These are phyloP conservation scores for Poeciliopsis occidentalis DNA, from an alignment of 2,113 vertebrate genomes.

Conservation along the genomic window DNA sequence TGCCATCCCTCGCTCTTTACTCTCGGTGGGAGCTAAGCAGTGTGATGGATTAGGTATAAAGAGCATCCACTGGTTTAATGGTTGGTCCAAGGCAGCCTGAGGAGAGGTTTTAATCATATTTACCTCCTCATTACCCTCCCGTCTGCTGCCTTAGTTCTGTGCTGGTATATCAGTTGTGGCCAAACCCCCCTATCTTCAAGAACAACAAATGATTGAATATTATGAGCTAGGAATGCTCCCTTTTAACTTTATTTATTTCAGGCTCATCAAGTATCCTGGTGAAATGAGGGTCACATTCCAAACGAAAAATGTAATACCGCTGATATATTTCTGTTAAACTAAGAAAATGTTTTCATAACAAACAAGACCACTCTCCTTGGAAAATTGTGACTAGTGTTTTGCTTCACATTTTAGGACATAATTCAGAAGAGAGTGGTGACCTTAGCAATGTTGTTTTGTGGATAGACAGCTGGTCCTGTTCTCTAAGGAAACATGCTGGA, in stretches of 20 bases:
- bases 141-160: slow-evolving; percentile 64
- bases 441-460: slow-evolving; percentile 54
- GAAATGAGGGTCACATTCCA: not conserved
- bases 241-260: slow-evolving; percentile 11
- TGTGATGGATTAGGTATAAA: slow-evolving; percentile 73
- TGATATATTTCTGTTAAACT: slow-evolving; percentile 1
- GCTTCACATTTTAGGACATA: not conserved
- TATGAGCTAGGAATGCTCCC: not conserved
- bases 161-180: slow-evolving; percentile 50
- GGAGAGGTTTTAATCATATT: slow-evolving; percentile 80
- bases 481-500: slow-evolving; percentile 65
- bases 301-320: not conserved
- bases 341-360: not conserved
- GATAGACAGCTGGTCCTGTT: slow-evolving; percentile 67
- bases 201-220: slow-evolving; percentile 42
- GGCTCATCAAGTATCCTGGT: slow-evolving; percentile 7
- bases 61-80: slow-evolving; percentile 73
- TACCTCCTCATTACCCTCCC: slow-evolving; percentile 79
- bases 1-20: slow-evolving; percentile 39
- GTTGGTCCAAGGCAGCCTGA: slow-evolving; percentile 72
- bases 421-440: slow-evolving; percentile 46
- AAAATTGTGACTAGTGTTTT: not conserved
- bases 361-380: not conserved
- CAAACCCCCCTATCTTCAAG: slow-evolving; percentile 16
- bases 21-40: slow-evolving; percentile 69